A percentile compares a stretch with the other conserved stretches of the same genome.
These are phyloP conservation scores for Sporophila hypoxantha DNA, from an alignment of 2,113 vertebrate species.

Conservation along the genomic window DNA sequence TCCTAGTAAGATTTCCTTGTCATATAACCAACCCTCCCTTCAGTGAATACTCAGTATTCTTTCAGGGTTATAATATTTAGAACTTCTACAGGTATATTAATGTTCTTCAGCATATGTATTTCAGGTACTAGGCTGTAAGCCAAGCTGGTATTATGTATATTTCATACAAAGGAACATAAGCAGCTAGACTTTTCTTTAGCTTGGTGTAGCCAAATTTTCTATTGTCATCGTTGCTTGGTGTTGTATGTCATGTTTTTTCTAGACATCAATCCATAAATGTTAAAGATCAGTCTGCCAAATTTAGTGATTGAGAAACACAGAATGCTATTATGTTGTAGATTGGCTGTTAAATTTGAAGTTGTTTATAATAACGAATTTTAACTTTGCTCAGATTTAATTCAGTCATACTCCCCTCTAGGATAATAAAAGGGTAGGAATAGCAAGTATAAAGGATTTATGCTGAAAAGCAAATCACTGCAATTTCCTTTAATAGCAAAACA, in stretches of 20 bases:
- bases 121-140: not conserved
- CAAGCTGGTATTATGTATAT: rapidly evolving
- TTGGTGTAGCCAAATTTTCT: not conserved
- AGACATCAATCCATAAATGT: not conserved
- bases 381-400: not conserved
- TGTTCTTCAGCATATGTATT: not conserved
- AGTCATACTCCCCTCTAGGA: not conserved
- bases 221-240: not conserved
- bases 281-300: not conserved
- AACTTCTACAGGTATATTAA: not conserved
- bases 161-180: not conserved
- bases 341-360: not conserved
- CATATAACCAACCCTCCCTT: not conserved
- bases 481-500: not conserved
- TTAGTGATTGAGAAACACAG: not conserved
- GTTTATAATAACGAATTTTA: not conserved
- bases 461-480: not conserved
- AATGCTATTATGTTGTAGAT: not conserved
- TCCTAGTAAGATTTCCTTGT: not conserved
- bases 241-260: not conserved
- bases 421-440: not conserved
- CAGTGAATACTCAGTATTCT: not conserved
- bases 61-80: not conserved
- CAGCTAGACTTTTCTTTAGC: not conserved
- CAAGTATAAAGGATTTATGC: not conserved